These are phyloP conservation scores for Pseudochirops cupreus DNA, from an alignment of 2,797 vertebrate species.

Conservation along the genomic window DNA sequence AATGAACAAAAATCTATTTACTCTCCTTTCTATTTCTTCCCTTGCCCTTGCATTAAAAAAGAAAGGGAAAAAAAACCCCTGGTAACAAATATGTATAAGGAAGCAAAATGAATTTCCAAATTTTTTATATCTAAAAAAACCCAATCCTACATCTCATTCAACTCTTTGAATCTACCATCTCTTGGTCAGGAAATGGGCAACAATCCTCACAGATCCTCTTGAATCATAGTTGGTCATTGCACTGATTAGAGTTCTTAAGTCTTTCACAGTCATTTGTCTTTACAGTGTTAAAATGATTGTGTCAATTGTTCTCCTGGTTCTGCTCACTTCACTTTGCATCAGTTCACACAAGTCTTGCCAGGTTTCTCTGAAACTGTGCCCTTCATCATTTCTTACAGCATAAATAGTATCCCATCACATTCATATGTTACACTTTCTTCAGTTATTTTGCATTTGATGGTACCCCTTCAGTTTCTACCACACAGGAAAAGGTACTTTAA, in stretches of 20 bases:
- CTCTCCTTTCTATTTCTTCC: background rate
- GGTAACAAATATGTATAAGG: background rate
- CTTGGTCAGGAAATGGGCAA: background rate
- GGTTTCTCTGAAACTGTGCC: background rate
- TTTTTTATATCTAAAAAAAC: background rate
- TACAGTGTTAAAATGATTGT: background rate
- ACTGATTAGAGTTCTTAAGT: background rate
- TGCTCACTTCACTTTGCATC: background rate
- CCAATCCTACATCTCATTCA: background rate
- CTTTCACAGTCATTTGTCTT: background rate
- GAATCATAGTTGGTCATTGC: background rate
- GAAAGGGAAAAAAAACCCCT: background rate
- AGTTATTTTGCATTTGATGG: background rate
- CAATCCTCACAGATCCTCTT: background rate
- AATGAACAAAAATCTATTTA: background rate
- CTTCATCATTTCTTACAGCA: background rate
- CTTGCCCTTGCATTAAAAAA: background rate
- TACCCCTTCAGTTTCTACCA: background rate
- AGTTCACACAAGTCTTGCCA: background rate
- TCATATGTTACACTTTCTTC: background rate
- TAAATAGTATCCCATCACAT: background rate
- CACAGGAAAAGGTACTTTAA: background rate
- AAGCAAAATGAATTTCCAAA: background rate
- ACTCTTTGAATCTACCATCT: background rate
- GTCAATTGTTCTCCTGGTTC: background rate